Evolutionary conservation across 2,113 vertebrate species (phyloP).

Genomic region (Lasiurus cinereus): DNA sequence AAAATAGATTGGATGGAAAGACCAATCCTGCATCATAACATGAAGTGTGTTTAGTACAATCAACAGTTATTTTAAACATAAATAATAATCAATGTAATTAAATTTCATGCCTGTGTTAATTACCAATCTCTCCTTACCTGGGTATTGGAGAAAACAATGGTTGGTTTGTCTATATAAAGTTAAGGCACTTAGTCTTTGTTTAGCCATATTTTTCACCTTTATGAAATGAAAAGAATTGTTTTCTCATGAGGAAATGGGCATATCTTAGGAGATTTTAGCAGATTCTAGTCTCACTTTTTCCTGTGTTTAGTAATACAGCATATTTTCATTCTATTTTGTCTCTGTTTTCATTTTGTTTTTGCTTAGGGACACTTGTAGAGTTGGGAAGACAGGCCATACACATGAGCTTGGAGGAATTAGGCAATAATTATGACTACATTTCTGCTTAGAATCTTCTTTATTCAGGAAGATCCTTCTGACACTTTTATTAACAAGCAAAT

Average conservation of each 20-base stretch:
- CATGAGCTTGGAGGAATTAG: not conserved
- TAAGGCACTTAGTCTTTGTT: not conserved
- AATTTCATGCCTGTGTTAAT: not conserved
- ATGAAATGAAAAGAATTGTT: conserved; percentile 20
- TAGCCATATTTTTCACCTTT: not conserved
- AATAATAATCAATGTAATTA: not conserved
- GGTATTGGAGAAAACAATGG: not conserved
- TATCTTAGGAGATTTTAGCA: not conserved
- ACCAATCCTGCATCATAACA: not conserved
- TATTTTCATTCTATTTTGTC: not conserved
- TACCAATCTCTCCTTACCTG: not conserved
- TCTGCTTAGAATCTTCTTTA: conserved; percentile 82
- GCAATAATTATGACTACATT: not conserved
- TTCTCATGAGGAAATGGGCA: conserved; percentile 28
- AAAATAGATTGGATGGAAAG: conserved; percentile 24
- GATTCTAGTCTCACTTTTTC: not conserved
- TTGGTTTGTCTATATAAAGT: not conserved
- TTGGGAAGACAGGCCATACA: not conserved
- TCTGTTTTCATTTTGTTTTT: not conserved
- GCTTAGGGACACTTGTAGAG: not conserved
- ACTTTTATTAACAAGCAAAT: conserved; percentile 74
- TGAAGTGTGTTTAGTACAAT: not conserved
- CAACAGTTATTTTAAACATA: conserved; percentile 13
- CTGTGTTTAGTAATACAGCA: not conserved
- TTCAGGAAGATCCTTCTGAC: conserved; percentile 71